These are phyloP conservation scores for Thera obeliscata DNA, from an alignment of 2,888 invertebrate genomes.

Conservation along the genomic window DNA sequence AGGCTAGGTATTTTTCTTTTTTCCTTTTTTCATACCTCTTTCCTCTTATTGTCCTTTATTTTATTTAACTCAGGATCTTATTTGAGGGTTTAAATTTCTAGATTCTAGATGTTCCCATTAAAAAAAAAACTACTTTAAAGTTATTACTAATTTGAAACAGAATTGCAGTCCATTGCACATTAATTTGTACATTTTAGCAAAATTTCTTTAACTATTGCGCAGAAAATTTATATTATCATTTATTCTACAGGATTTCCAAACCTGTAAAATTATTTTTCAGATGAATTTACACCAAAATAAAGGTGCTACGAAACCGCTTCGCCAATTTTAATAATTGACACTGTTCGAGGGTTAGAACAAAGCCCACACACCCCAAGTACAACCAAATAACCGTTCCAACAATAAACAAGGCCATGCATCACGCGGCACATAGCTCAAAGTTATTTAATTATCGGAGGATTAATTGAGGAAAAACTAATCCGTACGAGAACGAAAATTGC, in stretches of 20 bases:
- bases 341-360: conserved; percentile 33
- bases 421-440: conserved; percentile 80
- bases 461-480: conserved; percentile 84
- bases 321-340: conserved; percentile 17
- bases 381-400: conserved; percentile 43
- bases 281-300: neutral
- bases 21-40: too few species aligned
- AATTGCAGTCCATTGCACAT: too few species aligned
- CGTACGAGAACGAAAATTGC: conserved; percentile 75
- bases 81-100: too few species aligned
- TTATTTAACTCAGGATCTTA: too few species aligned
- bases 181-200: too few species aligned
- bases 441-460: conserved; percentile 84
- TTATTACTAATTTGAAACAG: too few species aligned
- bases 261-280: neutral
- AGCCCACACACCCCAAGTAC: conserved; percentile 43
- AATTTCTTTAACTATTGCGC: too few species aligned
- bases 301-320: neutral
- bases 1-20: too few species aligned
- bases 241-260: neutral
- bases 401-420: conserved; percentile 81
- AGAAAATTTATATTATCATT: too few species aligned
- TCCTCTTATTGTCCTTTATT: too few species aligned
- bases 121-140: too few species aligned
- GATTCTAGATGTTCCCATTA: too few species aligned